phyloP scores from a whole-genome alignment of 1,140 invertebrate species.

The Augochlora pura region DNA sequence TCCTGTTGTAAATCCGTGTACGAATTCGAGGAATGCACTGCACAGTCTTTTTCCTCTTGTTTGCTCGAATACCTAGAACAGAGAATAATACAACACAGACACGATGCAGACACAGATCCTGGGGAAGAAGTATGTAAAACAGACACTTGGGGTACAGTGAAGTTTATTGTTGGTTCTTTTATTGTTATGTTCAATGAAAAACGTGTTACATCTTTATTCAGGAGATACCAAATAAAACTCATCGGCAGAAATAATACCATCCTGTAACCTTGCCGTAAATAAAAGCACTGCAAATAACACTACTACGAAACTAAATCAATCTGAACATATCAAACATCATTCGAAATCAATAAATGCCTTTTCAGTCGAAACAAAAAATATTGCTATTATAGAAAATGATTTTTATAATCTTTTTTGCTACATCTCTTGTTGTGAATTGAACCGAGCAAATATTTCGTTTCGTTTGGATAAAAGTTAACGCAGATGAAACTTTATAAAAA shows the following conservation, averaged over 20 bases:
- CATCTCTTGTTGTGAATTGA: too few relatives aligned
- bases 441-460: too few relatives aligned
- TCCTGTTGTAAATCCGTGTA: not conserved
- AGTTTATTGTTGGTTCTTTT: constrained; percentile 8
- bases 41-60: not conserved
- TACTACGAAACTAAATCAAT: not conserved
- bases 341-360: not conserved
- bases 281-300: not conserved
- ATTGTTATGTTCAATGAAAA: constrained; percentile 8
- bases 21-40: too few relatives aligned
- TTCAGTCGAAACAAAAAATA: too few relatives aligned
- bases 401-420: too few relatives aligned
- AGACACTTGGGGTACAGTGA: not conserved
- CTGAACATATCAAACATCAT: not conserved
- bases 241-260: not conserved
- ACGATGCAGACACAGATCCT: not conserved
- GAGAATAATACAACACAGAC: constrained; percentile 4
- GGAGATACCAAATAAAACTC: constrained; percentile 10
- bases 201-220: constrained; percentile 23
- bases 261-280: constrained; percentile 4
- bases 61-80: not conserved
- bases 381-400: too few relatives aligned
- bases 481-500: too few relatives aligned
- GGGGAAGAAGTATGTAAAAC: constrained; percentile 11
- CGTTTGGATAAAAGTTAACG: too few relatives aligned